Evolutionary conservation across 1,140 invertebrate genomes (phyloP).

Genomic region (Agrypnia vestita): DNA sequence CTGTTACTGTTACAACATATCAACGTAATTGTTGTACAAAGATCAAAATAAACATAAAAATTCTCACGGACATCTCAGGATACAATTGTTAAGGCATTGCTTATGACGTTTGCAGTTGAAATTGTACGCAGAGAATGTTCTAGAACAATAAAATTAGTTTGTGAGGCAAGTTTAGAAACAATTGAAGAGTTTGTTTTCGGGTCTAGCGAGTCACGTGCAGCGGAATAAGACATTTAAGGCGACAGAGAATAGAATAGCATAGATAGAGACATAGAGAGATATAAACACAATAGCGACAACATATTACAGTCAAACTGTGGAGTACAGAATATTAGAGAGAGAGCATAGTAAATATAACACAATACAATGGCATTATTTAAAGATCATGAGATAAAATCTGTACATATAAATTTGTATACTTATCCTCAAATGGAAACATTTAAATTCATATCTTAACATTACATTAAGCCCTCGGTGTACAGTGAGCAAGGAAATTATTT

Average conservation of each 20-base stretch:
- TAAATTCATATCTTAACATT: no score
- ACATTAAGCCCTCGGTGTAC: no score
- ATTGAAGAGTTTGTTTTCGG: conserved; percentile 2
- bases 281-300: conserved; percentile 43
- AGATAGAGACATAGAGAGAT: conserved; percentile 53
- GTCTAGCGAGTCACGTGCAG: background rate
- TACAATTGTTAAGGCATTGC: background rate
- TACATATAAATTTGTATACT: no score
- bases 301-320: background rate
- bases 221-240: conserved; percentile 55
- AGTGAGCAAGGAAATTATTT: no score
- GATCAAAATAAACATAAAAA: no score
- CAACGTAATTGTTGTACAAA: no score
- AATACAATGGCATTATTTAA: background rate
- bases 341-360: background rate
- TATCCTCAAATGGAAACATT: no score
- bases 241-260: conserved; percentile 56
- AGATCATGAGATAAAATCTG: no score
- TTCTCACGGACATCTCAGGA: background rate
- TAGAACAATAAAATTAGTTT: background rate
- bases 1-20: no score
- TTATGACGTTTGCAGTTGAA: background rate
- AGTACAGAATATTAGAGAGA: background rate
- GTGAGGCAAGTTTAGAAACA: background rate
- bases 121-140: background rate